These are phyloP conservation scores for Enteromius paludinosus DNA, from an alignment of 2,797 vertebrate genomes.

Conservation along the genomic window DNA sequence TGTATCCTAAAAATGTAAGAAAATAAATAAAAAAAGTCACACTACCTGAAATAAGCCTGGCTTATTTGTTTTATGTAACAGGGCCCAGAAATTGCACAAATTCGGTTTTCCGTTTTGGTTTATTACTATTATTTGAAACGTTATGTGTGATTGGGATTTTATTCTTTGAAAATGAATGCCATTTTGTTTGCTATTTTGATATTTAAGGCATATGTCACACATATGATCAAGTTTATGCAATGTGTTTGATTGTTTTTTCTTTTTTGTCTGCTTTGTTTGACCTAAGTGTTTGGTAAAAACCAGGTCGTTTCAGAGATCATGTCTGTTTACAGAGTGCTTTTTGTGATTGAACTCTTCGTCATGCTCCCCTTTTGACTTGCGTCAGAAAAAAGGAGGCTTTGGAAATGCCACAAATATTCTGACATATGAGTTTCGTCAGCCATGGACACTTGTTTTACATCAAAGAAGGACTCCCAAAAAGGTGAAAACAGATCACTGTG, in stretches of 20 bases:
- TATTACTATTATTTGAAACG: neutral
- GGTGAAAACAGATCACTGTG: neutral
- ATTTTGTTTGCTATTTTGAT: neutral
- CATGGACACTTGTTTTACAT: neutral
- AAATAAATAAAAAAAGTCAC: too few species aligned
- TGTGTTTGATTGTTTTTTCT: neutral
- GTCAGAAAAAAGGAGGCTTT: neutral
- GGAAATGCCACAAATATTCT: constrained; percentile 4
- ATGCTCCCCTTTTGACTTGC: neutral
- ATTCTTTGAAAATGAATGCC: neutral
- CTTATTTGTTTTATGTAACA: too few species aligned
- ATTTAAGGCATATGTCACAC: neutral
- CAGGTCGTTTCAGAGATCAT: neutral
- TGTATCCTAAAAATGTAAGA: neutral
- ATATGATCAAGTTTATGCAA: neutral
- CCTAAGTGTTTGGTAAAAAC: constrained; percentile 3
- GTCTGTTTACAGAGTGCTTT: neutral
- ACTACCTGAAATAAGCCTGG: too few species aligned
- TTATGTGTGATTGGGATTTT: neutral
- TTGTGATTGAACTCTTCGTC: neutral
- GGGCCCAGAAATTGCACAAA: neutral
- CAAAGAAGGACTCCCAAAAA: neutral
- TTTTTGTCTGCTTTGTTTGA: neutral
- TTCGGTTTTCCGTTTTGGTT: neutral
- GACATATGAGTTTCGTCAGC: neutral